Percentiles rank a stretch among this genome's conserved stretches.
Evolutionary conservation across 53 echinoderm and acorn worm genomes (phyloP).

Genomic region (Temnopleurus reevesii): DNA sequence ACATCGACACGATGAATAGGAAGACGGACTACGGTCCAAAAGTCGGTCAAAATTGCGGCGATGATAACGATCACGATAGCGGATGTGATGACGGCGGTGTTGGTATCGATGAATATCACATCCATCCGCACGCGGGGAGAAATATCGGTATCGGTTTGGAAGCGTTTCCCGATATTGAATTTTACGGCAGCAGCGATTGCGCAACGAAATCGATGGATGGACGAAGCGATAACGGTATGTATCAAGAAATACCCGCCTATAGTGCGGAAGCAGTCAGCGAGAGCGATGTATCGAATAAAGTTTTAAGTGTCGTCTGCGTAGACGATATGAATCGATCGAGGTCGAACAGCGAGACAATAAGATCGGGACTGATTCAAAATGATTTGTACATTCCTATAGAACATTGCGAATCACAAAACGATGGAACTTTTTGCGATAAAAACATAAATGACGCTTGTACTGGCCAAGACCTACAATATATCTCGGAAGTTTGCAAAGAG

Average conservation of each 20-base stretch:
- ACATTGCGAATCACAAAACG: no score
- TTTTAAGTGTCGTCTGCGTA: background rate
- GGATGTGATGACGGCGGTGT: conserved; percentile 3
- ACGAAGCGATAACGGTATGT: background rate
- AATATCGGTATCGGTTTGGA: background rate
- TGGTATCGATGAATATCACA: conserved; percentile 24
- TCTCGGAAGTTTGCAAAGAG: no score
- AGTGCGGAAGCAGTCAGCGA: background rate
- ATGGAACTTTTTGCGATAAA: no score
- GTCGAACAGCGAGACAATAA: background rate
- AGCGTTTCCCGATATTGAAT: background rate
- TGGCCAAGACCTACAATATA: background rate
- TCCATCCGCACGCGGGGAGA: background rate
- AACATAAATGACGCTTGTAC: no score
- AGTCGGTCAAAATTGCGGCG: background rate
- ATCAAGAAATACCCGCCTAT: conserved; percentile 14
- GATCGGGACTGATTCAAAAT: background rate
- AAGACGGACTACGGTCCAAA: background rate
- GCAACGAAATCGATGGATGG: background rate
- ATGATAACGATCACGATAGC: background rate
- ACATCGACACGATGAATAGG: background rate
- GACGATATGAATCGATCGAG: background rate
- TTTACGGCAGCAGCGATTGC: background rate
- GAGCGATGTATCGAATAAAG: background rate
- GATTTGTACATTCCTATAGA: no score